phyloP scores from a whole-genome alignment of 2,113 vertebrate species.

The Cheilinus undulatus region DNA sequence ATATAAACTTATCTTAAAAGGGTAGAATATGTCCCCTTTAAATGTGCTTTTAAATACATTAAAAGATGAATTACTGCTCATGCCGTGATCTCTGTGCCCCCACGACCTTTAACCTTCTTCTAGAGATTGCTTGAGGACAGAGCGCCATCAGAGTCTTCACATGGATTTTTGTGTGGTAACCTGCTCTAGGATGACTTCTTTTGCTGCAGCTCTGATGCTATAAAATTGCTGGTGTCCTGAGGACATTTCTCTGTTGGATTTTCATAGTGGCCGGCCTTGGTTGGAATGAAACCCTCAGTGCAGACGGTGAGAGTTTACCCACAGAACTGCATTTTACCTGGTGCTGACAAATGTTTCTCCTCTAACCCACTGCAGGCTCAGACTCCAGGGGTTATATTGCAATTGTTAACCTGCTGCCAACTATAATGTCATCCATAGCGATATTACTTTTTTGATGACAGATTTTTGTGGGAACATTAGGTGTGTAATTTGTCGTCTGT shows the following conservation, averaged over 20 bases:
- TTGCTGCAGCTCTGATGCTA: constrained; percentile 8
- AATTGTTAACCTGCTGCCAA: constrained; percentile 24
- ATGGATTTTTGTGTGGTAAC: neutral
- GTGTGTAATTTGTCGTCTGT: constrained; percentile 55
- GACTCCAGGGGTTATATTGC: constrained; percentile 27
- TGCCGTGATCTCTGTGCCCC: too few relatives aligned
- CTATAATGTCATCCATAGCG: constrained; percentile 8
- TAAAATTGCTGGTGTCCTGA: constrained; percentile 31
- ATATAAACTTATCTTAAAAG: too few relatives aligned
- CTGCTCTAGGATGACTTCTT: constrained; percentile 3
- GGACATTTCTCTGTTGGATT: constrained; percentile 43
- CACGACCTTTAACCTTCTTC: constrained; percentile 1
- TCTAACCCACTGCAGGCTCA: neutral
- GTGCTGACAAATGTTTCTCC: constrained; percentile 26
- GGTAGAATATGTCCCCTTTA: too few relatives aligned
- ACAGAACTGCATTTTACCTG: constrained; percentile 20
- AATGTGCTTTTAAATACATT: too few relatives aligned
- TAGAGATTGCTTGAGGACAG: constrained; percentile 22
- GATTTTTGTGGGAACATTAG: constrained; percentile 25
- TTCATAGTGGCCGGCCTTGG: constrained; percentile 22
- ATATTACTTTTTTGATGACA: constrained; percentile 14
- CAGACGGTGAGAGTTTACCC: constrained; percentile 29
- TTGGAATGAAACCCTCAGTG: constrained; percentile 4
- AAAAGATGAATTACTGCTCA: too few relatives aligned
- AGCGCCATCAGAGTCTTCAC: constrained; percentile 20